These are phyloP conservation scores for Noctilio leporinus DNA, from an alignment of 2,113 vertebrate genomes.

Conservation along the genomic window DNA sequence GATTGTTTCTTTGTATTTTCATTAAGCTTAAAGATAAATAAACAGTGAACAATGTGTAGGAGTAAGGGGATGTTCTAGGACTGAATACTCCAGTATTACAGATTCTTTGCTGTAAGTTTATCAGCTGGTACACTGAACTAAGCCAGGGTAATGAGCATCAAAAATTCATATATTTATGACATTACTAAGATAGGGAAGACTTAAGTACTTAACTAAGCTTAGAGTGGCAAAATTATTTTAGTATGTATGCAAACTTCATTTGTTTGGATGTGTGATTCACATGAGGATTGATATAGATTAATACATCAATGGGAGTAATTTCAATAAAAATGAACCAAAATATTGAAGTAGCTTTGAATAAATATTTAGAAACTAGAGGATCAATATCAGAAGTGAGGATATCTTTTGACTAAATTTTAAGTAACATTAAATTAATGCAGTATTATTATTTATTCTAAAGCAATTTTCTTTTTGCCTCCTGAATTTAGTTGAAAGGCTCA, in stretches of 20 bases:
- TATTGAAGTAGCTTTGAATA: not conserved
- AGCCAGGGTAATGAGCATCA: not conserved
- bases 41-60: not conserved
- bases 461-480: not conserved
- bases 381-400: not conserved
- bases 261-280: not conserved
- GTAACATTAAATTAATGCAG: not conserved
- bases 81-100: not conserved
- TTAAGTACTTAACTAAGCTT: not conserved
- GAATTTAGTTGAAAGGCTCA: not conserved
- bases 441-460: not conserved
- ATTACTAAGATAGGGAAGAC: not conserved
- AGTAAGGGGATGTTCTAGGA: not conserved
- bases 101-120: not conserved
- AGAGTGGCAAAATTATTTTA: not conserved
- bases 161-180: not conserved
- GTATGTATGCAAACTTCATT: not conserved
- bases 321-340: not conserved
- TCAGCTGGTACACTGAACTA: not conserved
- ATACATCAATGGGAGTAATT: not conserved
- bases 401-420: not conserved
- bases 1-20: not conserved
- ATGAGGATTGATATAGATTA: not conserved
- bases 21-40: not conserved
- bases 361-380: not conserved